Base-by-base conservation (phyloP, 2,113 vertebrate species). In the Actenoides hombroni region DNA sequence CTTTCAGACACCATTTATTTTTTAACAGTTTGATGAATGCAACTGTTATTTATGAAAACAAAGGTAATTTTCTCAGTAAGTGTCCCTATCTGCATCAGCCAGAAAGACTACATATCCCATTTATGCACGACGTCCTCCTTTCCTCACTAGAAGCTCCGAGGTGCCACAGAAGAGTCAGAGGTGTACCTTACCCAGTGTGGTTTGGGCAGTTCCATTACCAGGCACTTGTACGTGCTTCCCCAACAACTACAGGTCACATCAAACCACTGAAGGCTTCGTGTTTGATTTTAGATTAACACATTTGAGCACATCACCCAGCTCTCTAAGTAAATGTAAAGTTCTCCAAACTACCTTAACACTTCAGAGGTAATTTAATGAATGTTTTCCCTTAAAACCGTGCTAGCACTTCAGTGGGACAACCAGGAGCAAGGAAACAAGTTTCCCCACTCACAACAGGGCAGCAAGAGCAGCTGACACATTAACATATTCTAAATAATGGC, bases 401-500 rank as follows among this genome's bases (percentile, higher is more conserved):
- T 78, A 68, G 42, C 33, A 24, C 25, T 93, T 79, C 69, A 90
- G n/a, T 24, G 23, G 60, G 67, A 82, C 81, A 87, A 82, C 9
- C 2, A 2, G 13, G 39, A 91, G 42, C 46, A 86, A 78, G 17
- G 31, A 94, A 94, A 77, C 44, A 92, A 91, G 46, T 5, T n/a
- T 70, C 39, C 42, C 39, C 40, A 16, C 39, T 79, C 76, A 49
- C 65, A 42, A 39, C 9, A 64, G 33, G 29, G 42, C 57, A 88
- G 51, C 33, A 89, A 88, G 64, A 82, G 46, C 82, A 94, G 89
- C 87, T 73, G 74, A 91, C 74, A 65, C 60, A 37, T 29, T 92
- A 93, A 29, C 59, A 54, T 89, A 92, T 65, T 89, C 39, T n/a
- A 89, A 94, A 95, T 76, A 95, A 89, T 6, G 16, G 63, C 48